phyloP scores from a whole-genome alignment of 1,140 invertebrate species.

The Drosophila neocordata region DNA sequence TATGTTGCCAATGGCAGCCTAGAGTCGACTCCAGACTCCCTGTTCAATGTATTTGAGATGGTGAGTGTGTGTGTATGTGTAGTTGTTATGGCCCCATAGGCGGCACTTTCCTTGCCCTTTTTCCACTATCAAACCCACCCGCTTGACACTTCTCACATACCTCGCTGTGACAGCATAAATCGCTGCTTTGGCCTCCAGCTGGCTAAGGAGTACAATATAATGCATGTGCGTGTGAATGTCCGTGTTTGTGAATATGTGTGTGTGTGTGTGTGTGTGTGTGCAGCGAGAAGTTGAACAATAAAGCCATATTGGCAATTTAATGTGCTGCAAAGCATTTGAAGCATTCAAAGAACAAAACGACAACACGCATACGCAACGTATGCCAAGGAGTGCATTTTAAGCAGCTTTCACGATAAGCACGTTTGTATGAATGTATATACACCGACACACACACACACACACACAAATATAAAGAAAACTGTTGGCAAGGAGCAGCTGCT shows the following conservation, averaged over 20 bases:
- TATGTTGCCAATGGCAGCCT: constrained; percentile 65
- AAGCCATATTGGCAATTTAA: constrained; percentile 78
- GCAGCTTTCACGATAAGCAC: constrained; percentile 68
- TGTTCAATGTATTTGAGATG: constrained; percentile 13
- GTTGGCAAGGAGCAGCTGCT: constrained; percentile 41
- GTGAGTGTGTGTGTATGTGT: constrained; percentile 17
- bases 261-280: not conserved
- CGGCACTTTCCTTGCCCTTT: constrained; percentile 46
- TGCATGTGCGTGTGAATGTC: constrained; percentile 6
- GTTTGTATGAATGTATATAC: constrained; percentile 40
- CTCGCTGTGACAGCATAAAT: constrained; percentile 75
- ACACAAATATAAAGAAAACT: constrained; percentile 4
- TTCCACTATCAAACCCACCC: constrained; percentile 4
- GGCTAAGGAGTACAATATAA: not conserved
- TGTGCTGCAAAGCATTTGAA: constrained; percentile 72
- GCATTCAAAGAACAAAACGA: constrained; percentile 34
- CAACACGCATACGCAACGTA: constrained; percentile 64
- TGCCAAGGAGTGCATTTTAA: constrained; percentile 63
- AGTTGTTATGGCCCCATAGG: constrained; percentile 68
- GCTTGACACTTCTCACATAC: constrained; percentile 3
- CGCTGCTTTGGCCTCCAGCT: constrained; percentile 44
- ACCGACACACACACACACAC: not conserved
- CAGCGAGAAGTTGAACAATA: constrained; percentile 51
- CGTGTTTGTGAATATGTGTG: not conserved
- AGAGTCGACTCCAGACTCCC: constrained; percentile 31